A percentile compares a stretch with the other conserved stretches of the same genome.
These are phyloP conservation scores for Hyaena hyaena DNA, from an alignment of 2,113 vertebrate species.

Conservation along the genomic window DNA sequence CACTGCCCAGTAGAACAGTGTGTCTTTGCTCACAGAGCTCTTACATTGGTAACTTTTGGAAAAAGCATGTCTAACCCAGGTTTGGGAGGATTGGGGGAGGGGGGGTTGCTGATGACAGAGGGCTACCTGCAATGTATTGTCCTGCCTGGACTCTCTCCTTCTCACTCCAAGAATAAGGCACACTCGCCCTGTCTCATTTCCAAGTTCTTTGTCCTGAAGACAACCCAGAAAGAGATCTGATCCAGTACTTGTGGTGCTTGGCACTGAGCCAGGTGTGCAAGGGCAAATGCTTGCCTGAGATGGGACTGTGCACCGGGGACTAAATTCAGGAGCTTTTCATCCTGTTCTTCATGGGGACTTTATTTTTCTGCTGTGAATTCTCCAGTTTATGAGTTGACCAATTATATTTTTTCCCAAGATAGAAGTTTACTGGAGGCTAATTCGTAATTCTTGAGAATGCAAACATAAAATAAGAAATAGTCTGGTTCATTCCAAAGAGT, in stretches of 20 bases:
- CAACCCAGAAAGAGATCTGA: background rate
- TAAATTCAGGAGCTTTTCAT: background rate
- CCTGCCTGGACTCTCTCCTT: background rate
- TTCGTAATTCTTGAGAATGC: background rate
- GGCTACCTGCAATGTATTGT: fast-evolving
- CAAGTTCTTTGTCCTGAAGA: background rate
- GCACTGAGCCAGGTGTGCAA: background rate
- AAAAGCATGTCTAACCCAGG: background rate
- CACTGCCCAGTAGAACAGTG: constrained; percentile 78
- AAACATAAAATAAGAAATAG: background rate
- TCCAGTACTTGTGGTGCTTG: background rate
- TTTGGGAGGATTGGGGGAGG: background rate
- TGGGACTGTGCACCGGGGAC: background rate
- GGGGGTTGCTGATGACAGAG: background rate
- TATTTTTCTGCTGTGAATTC: background rate
- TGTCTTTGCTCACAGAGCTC: constrained; percentile 64
- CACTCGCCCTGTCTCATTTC: background rate
- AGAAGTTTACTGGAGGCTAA: background rate
- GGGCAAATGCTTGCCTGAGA: too few species aligned
- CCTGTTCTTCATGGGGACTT: background rate
- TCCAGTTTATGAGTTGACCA: background rate
- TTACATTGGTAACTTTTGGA: constrained; percentile 37
- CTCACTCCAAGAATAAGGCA: background rate
- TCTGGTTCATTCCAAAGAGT: background rate
- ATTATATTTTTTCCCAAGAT: background rate